Conservation (phyloP, 2,113 vertebrate species). For the Tiliqua scincoides region DNA sequence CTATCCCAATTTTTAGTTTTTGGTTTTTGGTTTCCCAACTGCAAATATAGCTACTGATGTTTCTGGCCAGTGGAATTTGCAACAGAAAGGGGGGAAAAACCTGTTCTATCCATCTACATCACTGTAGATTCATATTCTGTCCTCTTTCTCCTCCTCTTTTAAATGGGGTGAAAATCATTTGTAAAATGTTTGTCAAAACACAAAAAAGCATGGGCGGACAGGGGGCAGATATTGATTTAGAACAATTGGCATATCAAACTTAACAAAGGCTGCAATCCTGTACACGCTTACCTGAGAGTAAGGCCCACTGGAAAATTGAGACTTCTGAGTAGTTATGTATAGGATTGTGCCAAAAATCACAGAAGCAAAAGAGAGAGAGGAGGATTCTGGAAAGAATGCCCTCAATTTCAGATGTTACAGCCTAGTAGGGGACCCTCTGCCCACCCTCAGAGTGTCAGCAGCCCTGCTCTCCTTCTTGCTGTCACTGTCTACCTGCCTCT, state of each 20-base stretch:
- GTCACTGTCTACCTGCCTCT: too few relatives aligned
- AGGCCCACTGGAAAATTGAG: too few relatives aligned
- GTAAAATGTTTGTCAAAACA: not conserved
- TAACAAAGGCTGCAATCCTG: too few relatives aligned
- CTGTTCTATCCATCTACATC: not conserved
- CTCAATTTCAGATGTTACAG: too few relatives aligned
- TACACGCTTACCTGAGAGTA: too few relatives aligned
- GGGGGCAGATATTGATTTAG: not conserved
- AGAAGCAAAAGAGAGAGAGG: too few relatives aligned
- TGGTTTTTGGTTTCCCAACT: not conserved
- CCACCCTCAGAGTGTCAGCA: too few relatives aligned
- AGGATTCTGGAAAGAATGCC: too few relatives aligned
- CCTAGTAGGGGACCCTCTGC: too few relatives aligned
- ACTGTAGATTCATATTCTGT: not conserved
- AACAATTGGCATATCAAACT: not conserved
- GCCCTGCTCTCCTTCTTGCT: too few relatives aligned
- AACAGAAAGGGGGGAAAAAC: not conserved
- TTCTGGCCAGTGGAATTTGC: conserved; percentile 17
- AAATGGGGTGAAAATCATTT: not conserved
- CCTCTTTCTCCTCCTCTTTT: not conserved
- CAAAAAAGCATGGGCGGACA: not conserved
- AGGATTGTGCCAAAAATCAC: too few relatives aligned
- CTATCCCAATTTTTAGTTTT: not conserved
- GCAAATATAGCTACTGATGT: conserved; percentile 38
- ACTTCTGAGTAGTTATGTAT: too few relatives aligned